phyloP scores from a whole-genome alignment of 2,888 invertebrate species.

The Listrodromus nycthemerus region DNA sequence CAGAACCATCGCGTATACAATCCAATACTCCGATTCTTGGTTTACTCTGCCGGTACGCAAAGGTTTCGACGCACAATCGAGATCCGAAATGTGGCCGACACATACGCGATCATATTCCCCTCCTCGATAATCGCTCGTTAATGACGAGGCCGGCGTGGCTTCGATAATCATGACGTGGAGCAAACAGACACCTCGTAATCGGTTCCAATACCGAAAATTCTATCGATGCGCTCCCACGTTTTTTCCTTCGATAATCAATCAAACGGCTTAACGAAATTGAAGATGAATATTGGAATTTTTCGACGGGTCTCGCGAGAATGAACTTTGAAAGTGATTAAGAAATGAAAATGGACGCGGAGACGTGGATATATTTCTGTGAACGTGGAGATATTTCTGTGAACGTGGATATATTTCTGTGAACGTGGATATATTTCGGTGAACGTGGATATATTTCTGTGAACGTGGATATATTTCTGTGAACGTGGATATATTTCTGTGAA shows the following conservation, averaged over 20 bases:
- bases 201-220: not conserved
- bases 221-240: slow-evolving; percentile 19
- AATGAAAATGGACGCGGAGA: not conserved
- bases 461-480: not conserved
- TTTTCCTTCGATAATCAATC: slow-evolving; percentile 25
- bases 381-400: not conserved
- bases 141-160: slow-evolving; percentile 32
- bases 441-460: no score
- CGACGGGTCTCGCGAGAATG: not conserved
- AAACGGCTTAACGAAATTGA: slow-evolving; percentile 14
- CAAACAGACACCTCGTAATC: not conserved
- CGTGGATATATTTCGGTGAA: not conserved
- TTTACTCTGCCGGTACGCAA: slow-evolving; percentile 24
- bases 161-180: slow-evolving; percentile 47
- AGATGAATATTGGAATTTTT: not conserved
- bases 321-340: not conserved
- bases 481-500: no score
- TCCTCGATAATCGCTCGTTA: slow-evolving; percentile 56
- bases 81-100: slow-evolving; percentile 9
- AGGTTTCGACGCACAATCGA: slow-evolving; percentile 42
- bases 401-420: not conserved
- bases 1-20: not conserved
- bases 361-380: not conserved
- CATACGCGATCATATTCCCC: slow-evolving; percentile 1
- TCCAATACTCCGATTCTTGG: slow-evolving; percentile 7